Evolutionary conservation across 2,888 invertebrate species (phyloP), one percentile per base, ranked within the genome.

Genomic region (Trichopoda pennipes): DNA sequence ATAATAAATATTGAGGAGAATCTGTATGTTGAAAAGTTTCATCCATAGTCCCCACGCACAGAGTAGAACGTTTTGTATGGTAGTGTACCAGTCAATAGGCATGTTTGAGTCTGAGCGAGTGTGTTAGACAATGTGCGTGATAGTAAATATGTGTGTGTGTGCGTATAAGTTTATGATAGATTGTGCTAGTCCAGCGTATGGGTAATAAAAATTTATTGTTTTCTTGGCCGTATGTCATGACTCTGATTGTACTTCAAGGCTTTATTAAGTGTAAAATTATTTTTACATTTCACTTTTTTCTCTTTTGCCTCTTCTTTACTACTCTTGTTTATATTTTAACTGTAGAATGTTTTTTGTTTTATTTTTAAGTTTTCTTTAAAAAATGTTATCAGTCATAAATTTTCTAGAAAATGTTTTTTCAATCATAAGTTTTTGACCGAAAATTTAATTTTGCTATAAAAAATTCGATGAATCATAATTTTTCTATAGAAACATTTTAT

Each of bases 211-310:
- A 84, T 81, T 79, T 79, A 81, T 81, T 79, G 75, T 76, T 70
- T 76, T 74, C 76, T 83, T 80, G 70, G 49, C 68, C 77, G 73
- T 74, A 81, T 77, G 73, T 81, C 73, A 74, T 66, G 75, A 76
- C 80, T 79, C 82, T 84, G 80, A 84, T 79, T 80, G 80, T 82
- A 84, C 82, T 78, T 84, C 84, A 84, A 82, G 74, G 80, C 78
- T 80, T 83, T 81, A 83, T 84, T 83, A 83, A 80, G 84, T 83
- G 81, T 75, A 64, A 83, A 84, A 81, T 77, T 80, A 75, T 84
- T 78, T 79, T 77, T 35, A 56, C 47, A 76, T 21, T 16, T 28
- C 28, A 28, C 0, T 28, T 4, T 14, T 61, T 16, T 16, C 38
- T 68, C 17, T 53, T 16, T 23, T 49, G 17, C 28, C 19, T 28